Base-by-base conservation (phyloP, 2,113 vertebrate genomes). In the Rynchops niger region DNA sequence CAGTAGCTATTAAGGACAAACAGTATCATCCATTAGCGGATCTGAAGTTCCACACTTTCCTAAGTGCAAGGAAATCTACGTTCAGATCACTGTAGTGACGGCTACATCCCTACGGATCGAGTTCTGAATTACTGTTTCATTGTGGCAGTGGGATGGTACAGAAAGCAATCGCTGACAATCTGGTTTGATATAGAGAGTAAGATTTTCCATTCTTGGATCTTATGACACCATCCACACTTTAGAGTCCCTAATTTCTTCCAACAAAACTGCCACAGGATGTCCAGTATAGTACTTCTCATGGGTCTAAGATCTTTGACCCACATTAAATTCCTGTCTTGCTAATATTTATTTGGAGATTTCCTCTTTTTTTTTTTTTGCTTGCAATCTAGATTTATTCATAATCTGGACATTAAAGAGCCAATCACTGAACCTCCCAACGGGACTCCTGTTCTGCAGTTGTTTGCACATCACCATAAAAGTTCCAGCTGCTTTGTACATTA, bases 41-140 rank as follows among this genome's bases (percentile, higher is more conserved):
- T 58, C 12, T 85, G 66, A 71, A 66, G 6, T n/a, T 88, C 23
- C 30, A 61, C n/a, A 6, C 9, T 72, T 47, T 69, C 52, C 34
- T 67, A 30, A 66, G 42, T 70, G 49, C 26, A 50, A 86, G 43
- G 45, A 63, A 80, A 52, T 61, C 43, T 9, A 15, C 14, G 4
- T 52, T 83, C 38, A 53, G 27, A 18, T 50, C 5, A 5, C 58
- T 85, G 50, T 43, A 22, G 21, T n/a, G 26, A 63, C 59, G 42
- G 38, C 32, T 38, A 6, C 47, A 69, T 58, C 70, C 20, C 49
- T 79, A 43, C 0, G 1, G 40, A 12, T 32, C 0, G 0, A 63
- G 19, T 38, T 38, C 30, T 23, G 12, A 83, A 78, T 55, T 36
- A 8, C 11, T 70, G 4, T 84, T 84, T 78, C 15, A 26, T 16